Base-by-base conservation (phyloP, 2,888 invertebrate species). In the Anticlea derivata region DNA sequence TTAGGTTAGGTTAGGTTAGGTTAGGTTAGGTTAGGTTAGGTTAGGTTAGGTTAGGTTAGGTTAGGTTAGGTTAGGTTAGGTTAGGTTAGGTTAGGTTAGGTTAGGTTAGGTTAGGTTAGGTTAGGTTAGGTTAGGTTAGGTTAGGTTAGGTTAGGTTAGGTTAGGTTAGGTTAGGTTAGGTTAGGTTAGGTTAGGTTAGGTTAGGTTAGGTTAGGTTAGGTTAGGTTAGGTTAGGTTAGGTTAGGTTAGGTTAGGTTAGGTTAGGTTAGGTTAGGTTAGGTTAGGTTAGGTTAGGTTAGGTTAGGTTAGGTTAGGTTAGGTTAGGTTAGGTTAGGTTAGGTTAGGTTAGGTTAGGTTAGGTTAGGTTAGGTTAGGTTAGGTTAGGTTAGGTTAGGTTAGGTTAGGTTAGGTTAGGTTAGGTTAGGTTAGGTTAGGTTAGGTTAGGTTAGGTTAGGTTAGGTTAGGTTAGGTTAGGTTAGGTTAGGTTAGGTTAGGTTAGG, bases 251-350 rank as follows among this genome's bases (percentile, higher is more conserved):
- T n/a, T n/a, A n/a, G n/a, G n/a, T n/a, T n/a, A n/a, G n/a, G n/a
- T n/a, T n/a, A n/a, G n/a, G n/a, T n/a, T n/a, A n/a, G n/a, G n/a
- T n/a, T n/a, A n/a, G n/a, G n/a, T n/a, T n/a, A n/a, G n/a, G n/a
- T n/a, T n/a, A n/a, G n/a, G n/a, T n/a, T n/a, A n/a, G n/a, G n/a
- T n/a, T n/a, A n/a, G n/a, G n/a, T n/a, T 39, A n/a, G n/a, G n/a
- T n/a, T 47, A 47, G 46, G 46, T 47, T 47, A 39, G 39, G 48
- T n/a, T n/a, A n/a, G 38, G 38, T 38, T 38, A 46, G 46, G 46
- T 46, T 46, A 46, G 46, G 46, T 46, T 38, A 46, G 47, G 47
- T 47, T 47, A 47, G 47, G 47, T 47, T 47, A 47, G 47, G 47
- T 47, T 47, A 38, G 47, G 47, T 45, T 45, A 45, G 45, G 48